Percentiles rank a stretch among this genome's conserved stretches.
phyloP scores from a whole-genome alignment of 2,113 vertebrate species.

The Calidris pugnax region DNA sequence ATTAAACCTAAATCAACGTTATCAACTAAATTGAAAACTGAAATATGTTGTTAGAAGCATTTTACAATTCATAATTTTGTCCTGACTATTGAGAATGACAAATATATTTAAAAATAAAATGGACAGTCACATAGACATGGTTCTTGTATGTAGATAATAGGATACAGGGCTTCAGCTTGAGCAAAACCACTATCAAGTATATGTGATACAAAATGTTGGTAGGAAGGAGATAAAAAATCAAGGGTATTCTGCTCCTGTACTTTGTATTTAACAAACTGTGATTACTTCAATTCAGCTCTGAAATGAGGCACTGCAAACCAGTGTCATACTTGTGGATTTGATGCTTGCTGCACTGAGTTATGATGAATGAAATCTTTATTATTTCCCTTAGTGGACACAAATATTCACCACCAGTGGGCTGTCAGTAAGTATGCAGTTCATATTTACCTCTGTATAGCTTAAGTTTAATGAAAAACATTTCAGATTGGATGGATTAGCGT shows the following conservation, averaged over 20 bases:
- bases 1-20: background rate
- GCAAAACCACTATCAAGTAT: background rate
- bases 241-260: background rate
- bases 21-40: background rate
- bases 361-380: background rate
- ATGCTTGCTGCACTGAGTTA: background rate
- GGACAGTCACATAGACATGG: background rate
- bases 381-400: rapidly evolving
- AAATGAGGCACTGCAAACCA: background rate
- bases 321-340: background rate
- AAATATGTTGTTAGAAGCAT: background rate
- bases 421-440: background rate
- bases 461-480: background rate
- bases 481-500: background rate
- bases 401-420: background rate
- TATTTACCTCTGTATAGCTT: background rate
- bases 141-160: background rate
- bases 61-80: background rate
- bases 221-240: background rate
- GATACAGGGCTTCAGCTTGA: background rate
- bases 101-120: background rate
- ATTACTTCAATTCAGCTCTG: background rate
- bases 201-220: background rate
- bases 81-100: background rate
- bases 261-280: background rate